A percentile compares a stretch with the other conserved stretches of the same genome.
Conservation (phyloP, 1,140 invertebrate genomes). For the Liolophura sinensis region DNA sequence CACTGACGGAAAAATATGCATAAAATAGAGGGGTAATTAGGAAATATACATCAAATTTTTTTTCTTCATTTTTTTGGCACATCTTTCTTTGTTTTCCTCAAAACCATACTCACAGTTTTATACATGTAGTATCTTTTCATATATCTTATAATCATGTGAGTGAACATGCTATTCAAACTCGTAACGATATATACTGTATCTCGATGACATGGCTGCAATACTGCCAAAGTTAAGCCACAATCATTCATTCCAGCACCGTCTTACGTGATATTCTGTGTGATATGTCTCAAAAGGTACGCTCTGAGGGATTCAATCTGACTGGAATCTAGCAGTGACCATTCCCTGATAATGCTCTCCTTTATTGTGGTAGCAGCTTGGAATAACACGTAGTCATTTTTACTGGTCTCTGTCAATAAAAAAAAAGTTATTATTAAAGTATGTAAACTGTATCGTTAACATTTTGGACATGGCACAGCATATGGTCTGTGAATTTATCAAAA, state of each 20-base stretch:
- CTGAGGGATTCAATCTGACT: conserved; percentile 73
- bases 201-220: no score
- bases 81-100: no score
- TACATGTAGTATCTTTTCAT: no score
- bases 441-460: not conserved
- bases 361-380: conserved; percentile 86
- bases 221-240: not conserved
- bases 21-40: no score
- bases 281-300: conserved; percentile 78
- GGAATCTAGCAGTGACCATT: conserved; percentile 74
- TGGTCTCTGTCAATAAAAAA: conserved; percentile 66
- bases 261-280: conserved; percentile 68
- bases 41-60: no score
- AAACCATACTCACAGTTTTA: no score
- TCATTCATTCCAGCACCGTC: conserved; percentile 25
- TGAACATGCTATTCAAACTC: no score
- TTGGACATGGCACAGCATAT: not conserved
- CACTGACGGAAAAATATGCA: no score
- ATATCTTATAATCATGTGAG: no score
- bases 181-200: no score
- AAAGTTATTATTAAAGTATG: not conserved
- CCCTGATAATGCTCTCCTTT: conserved; percentile 79
- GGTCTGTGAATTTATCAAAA: no score
- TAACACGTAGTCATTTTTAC: conserved; percentile 78
- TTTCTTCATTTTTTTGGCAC: no score